Conservation (phyloP, 2,113 vertebrate genomes). For the Calidris pugnax region DNA sequence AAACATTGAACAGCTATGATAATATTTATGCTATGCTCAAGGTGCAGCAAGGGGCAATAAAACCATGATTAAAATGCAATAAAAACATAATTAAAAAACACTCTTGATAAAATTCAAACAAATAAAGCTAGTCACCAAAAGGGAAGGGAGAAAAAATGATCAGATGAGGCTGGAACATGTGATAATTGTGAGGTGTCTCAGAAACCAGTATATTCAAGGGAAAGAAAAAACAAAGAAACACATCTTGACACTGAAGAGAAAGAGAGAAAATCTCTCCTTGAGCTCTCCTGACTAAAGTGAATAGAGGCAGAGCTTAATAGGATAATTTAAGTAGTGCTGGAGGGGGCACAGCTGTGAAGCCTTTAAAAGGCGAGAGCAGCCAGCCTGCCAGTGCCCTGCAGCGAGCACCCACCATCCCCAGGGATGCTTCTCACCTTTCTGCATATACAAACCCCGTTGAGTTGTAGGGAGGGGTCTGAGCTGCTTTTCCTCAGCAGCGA, state of each 20-base stretch:
- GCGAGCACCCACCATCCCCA: background rate
- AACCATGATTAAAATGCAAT: slow-evolving; percentile 53
- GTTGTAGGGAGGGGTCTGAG: background rate
- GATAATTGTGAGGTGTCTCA: background rate
- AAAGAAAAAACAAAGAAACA: background rate
- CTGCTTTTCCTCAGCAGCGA: background rate
- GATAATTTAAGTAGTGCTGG: slow-evolving; percentile 14
- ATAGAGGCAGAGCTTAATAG: background rate
- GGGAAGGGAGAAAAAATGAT: background rate
- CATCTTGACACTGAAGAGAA: background rate
- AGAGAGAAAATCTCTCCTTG: background rate
- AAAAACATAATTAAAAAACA: slow-evolving; percentile 33
- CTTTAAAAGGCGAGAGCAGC: background rate
- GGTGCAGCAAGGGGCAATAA: slow-evolving; percentile 37
- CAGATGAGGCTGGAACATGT: background rate
- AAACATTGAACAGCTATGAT: slow-evolving; percentile 30
- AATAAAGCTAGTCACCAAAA: slow-evolving; percentile 18
- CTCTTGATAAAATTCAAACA: slow-evolving; percentile 16
- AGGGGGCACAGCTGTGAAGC: background rate
- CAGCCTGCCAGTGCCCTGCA: background rate
- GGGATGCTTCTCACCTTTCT: background rate
- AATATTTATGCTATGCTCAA: slow-evolving; percentile 46
- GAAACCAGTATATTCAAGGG: background rate
- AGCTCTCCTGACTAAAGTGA: background rate
- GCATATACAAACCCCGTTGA: fast-evolving